Percentiles rank a stretch among this genome's conserved stretches.
Evolutionary conservation across 2,797 vertebrate genomes (phyloP).

Genomic region (Crenichthys baileyi): DNA sequence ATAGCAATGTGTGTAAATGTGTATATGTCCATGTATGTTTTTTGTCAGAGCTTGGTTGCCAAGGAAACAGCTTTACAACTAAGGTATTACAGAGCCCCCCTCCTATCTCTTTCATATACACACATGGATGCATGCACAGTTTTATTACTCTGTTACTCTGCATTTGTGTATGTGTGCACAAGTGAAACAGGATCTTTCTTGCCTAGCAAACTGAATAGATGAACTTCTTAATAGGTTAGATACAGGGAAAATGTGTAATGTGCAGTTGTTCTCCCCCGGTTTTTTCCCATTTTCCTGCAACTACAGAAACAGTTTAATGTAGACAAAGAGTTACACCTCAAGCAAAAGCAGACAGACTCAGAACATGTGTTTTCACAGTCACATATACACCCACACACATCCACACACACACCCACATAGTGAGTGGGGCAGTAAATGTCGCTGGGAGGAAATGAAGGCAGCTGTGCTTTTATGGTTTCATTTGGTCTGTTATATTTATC

Average conservation of each 20-base stretch:
- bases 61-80: slow-evolving; percentile 44
- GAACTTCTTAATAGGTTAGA: neutral
- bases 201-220: slow-evolving; percentile 9
- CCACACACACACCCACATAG: slow-evolving; percentile 4
- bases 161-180: slow-evolving; percentile 5
- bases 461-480: slow-evolving; percentile 69
- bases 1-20: slow-evolving; percentile 5
- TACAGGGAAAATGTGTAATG: slow-evolving; percentile 16
- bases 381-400: neutral
- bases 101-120: slow-evolving; percentile 7
- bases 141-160: slow-evolving; percentile 11
- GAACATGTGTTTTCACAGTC: slow-evolving; percentile 3
- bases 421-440: slow-evolving; percentile 27
- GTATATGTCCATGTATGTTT: slow-evolving; percentile 15
- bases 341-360: slow-evolving; percentile 8
- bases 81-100: slow-evolving; percentile 27
- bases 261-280: neutral
- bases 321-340: neutral
- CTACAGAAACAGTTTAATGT: neutral
- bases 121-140: slow-evolving; percentile 3
- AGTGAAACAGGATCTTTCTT: slow-evolving; percentile 24
- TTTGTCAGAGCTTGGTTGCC: slow-evolving; percentile 45
- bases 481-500: slow-evolving; percentile 68
- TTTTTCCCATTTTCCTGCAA: slow-evolving; percentile 1
- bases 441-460: slow-evolving; percentile 61